Evolutionary conservation across 2,113 vertebrate species (phyloP), one percentile per base, ranked within the genome.

Genomic region (Riparia riparia): DNA sequence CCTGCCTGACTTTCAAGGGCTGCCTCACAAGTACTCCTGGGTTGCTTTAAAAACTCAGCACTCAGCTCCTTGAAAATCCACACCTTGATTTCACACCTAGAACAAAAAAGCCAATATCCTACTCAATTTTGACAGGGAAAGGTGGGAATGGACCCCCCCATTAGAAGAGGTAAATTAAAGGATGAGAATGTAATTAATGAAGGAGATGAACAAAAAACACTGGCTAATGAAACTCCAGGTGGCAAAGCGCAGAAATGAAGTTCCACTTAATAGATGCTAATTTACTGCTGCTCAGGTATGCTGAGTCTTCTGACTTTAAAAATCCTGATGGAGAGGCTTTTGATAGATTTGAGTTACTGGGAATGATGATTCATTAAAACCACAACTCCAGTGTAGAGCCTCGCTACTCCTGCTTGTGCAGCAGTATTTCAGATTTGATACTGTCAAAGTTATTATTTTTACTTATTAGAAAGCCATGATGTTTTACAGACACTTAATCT

Each of bases 381-480:
- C 10, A 20, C 25, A 26, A 24, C 20, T 54, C 51, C 53, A 50
- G 8, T 0, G 0, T 11, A 69, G 31, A 32, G 2, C 7, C 18
- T 6, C 0, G 0, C 12, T 41, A 18, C 17, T 64, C 12, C 22
- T 80, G 10, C 60, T 72, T 61, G 7, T 29, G 25, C 17, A 65
- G 26, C 13, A 9, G 19, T 65, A 7, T 17, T 60, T 86, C 25
- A 34, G 25, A 42, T 87, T 76, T 73, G 17, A 50, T 54, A 80
- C 11, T 37, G 17, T 34, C 20, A 7, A 39, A 29, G 32, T 44
- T 0, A 9, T 29, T 76, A 44, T 13, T 69, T 73, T 78, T 51
- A 3, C 7, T 57, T 29, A 3, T 57, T 85, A 64, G 58, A 53
- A 87, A 58, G 18, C 17, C 22, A 14, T 5, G 2, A 18, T 14